Percentiles rank a stretch among this genome's conserved stretches.
These are phyloP conservation scores for Drosophila trapezifrons DNA, from an alignment of 1,140 invertebrate species.

Conservation along the genomic window DNA sequence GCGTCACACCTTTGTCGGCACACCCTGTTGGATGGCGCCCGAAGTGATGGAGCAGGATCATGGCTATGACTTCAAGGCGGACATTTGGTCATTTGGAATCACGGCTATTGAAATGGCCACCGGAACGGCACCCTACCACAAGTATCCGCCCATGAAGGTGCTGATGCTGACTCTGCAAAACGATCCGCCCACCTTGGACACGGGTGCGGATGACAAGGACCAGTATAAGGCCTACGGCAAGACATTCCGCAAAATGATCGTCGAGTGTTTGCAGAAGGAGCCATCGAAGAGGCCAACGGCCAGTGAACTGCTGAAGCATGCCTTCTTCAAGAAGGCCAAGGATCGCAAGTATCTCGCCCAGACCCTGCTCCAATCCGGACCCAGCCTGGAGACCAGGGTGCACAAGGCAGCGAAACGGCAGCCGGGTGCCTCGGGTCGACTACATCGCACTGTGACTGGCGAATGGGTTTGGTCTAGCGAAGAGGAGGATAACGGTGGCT, in stretches of 20 bases:
- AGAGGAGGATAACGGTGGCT: conserved; percentile 85
- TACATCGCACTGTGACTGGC: conserved; percentile 97
- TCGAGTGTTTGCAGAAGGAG: conserved; percentile 97
- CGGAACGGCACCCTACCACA: conserved; percentile 99
- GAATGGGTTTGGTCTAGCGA: conserved; percentile 99
- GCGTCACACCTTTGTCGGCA: conserved; percentile 98
- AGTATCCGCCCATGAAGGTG: conserved; percentile 99
- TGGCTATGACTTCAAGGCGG: conserved; percentile 99
- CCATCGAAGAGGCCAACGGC: conserved; percentile 97
- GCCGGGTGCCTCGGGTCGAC: conserved; percentile 94
- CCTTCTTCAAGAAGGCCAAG: conserved; percentile 99
- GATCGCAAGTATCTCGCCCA: conserved; percentile 97
- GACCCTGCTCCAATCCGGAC: conserved; percentile 93
- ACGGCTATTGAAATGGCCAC: conserved; percentile 99
- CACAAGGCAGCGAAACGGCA: conserved; percentile 94
- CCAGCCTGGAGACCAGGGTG: conserved; percentile 93
- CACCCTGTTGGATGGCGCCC: conserved; percentile 99
- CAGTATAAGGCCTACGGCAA: conserved; percentile 99
- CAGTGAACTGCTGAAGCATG: conserved; percentile 98
- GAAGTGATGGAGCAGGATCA: conserved; percentile 99
- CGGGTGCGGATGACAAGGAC: conserved; percentile 96
- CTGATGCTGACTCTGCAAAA: conserved; percentile 99
- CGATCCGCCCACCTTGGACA: conserved; percentile 98
- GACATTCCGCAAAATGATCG: conserved; percentile 97
- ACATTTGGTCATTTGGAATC: conserved; percentile 99